Evolutionary conservation across 2,113 vertebrate genomes (phyloP).

Genomic region (Pogonocichla stellata): DNA sequence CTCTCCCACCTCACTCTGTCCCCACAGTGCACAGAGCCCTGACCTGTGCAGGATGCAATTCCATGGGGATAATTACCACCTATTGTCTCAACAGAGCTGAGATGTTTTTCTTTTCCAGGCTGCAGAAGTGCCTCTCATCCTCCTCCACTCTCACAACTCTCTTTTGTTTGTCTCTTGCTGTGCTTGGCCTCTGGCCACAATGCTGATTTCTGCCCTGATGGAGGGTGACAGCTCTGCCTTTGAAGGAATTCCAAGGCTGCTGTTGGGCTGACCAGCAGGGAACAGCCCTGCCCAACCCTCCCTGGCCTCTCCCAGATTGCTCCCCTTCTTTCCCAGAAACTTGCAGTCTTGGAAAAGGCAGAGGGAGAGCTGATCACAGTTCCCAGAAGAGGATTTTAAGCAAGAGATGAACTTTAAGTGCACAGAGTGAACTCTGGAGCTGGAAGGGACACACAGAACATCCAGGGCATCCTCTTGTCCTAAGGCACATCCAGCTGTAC

Average conservation of each 20-base stretch:
- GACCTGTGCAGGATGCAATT: not conserved
- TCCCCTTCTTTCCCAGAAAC: conserved; percentile 42
- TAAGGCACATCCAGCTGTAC: not conserved
- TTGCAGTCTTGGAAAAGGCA: not conserved
- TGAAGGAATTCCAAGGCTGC: conserved; percentile 53
- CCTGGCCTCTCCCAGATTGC: not conserved
- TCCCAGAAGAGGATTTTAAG: conserved; percentile 19
- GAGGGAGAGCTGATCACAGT: not conserved
- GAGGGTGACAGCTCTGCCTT: conserved; percentile 31
- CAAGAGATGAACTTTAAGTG: not conserved
- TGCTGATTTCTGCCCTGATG: not conserved
- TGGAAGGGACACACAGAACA: not conserved
- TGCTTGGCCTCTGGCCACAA: conserved; percentile 28
- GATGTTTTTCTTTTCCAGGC: not conserved
- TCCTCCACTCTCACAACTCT: not conserved
- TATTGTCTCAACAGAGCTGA: not conserved
- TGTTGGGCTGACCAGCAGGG: conserved; percentile 42
- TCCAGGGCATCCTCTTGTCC: not conserved
- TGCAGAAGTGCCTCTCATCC: not conserved
- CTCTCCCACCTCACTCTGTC: not conserved
- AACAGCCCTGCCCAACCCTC: not conserved
- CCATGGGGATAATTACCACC: not conserved
- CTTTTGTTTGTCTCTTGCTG: conserved; percentile 46
- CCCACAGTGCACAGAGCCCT: not conserved
- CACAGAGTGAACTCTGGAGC: not conserved